A percentile compares a stretch with the other conserved stretches of the same genome.
Evolutionary conservation across 2,888 invertebrate genomes (phyloP).

Genomic region (Cynaeus angustus): DNA sequence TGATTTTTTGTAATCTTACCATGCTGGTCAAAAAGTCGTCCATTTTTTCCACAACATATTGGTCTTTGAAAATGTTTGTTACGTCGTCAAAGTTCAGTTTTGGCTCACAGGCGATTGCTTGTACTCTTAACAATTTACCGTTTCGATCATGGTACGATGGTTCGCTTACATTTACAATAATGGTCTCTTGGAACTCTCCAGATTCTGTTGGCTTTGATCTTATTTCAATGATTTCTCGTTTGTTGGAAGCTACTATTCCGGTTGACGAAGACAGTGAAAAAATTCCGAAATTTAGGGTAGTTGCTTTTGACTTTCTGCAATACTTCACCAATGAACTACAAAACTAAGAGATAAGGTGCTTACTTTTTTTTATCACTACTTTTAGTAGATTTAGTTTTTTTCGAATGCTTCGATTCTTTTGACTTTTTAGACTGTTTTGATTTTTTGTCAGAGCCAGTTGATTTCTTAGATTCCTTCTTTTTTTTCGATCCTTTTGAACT

Average conservation of each 20-base stretch:
- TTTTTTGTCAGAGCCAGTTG: too few species aligned
- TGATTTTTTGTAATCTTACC: conserved; percentile 5
- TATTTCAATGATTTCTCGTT: conserved; percentile 66
- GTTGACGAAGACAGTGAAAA: conserved; percentile 67
- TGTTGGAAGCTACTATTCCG: conserved; percentile 66
- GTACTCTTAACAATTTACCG: conserved; percentile 72
- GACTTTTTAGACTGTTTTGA: conserved; percentile 55
- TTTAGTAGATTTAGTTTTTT: conserved; percentile 37
- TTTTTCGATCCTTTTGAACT: conserved; percentile 48
- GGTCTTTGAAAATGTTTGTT: conserved; percentile 76
- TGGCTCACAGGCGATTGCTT: conserved; percentile 76
- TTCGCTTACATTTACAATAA: conserved; percentile 68
- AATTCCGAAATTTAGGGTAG: conserved; percentile 64
- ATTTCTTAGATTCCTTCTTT: conserved; percentile 50
- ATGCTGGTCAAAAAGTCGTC: conserved; percentile 68
- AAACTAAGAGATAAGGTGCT: not conserved
- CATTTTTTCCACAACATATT: conserved; percentile 74
- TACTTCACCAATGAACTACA: not conserved
- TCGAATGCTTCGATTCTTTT: conserved; percentile 20
- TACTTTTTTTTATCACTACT: conserved; percentile 37
- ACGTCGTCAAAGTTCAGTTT: conserved; percentile 75
- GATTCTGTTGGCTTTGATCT: conserved; percentile 65
- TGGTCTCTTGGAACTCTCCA: conserved; percentile 65
- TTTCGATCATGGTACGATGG: conserved; percentile 71
- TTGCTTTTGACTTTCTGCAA: conserved; percentile 54